Evolutionary conservation across 2,797 vertebrate species (phyloP), one percentile per base, ranked within the genome.

Genomic region (Lutjanus argentimaculatus): DNA sequence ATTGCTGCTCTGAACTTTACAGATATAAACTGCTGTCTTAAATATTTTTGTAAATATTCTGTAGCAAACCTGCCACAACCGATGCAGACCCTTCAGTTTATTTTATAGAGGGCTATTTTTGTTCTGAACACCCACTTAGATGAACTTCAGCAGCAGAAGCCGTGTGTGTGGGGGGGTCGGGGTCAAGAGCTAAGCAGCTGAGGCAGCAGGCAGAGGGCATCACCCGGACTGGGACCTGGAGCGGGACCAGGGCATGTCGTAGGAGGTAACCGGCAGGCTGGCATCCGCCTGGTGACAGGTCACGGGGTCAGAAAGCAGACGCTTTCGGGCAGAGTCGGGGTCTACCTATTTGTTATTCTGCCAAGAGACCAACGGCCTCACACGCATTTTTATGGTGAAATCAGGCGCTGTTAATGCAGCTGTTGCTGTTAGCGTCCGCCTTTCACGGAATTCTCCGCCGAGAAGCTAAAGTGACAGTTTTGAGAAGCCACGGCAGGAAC

Each of bases 201-300:
- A 69, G 53, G 78, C 74, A 74, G 71, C 69, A 79, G 77, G 72
- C 80, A 58, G 77, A 77, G 84, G 72, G 69, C 81, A 79, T 65
- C 75, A 74, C 46, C 76, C 57, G 8, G 25, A 66, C 59, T 65
- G 63, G 36, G 22, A 77, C 72, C 72, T 63, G 77, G 71, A 82
- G 42, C 72, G 48, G 62, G 56, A 62, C 51, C 49, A 30, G 40
- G 68, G 46, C 72, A 62, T 66, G 63, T 77, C 15, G 43, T 9
- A 40, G 46, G 79, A 53, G 59, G 16, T 40, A 7, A 49, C 46
- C 55, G 15, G 71, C 78, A 61, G 75, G 57, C 66, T 45, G 69
- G 52, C 36, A 49, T 73, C 72, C 69, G 22, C 66, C 77, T 78
- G 43, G 12, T 49, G 30, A 59, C 4, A 10, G 53, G 62, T 13